A percentile compares a stretch with the other conserved stretches of the same genome.
Evolutionary conservation across 1,140 invertebrate genomes (phyloP).

Genomic region (Parasteatoda tepidariorum): DNA sequence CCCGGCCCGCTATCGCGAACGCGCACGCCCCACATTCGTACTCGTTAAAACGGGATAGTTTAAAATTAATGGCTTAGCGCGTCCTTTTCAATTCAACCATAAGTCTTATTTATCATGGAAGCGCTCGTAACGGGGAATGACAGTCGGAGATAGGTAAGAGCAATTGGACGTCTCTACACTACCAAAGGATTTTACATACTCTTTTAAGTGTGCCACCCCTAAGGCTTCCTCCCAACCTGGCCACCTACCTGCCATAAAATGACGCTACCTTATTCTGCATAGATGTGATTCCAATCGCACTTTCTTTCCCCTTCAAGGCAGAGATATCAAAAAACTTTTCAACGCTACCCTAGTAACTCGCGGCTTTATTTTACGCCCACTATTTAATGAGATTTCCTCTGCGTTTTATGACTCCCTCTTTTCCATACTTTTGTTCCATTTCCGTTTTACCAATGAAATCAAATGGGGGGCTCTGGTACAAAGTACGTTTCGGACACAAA

Average conservation of each 20-base stretch:
- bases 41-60: slow-evolving; percentile 62
- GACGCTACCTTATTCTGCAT: background rate
- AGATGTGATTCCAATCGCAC: background rate
- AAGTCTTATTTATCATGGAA: slow-evolving; percentile 62
- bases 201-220: slow-evolving; percentile 31
- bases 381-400: slow-evolving; percentile 43
- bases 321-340: slow-evolving; percentile 46
- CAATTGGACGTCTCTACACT: slow-evolving; percentile 31
- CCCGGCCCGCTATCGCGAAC: slow-evolving; percentile 19
- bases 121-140: slow-evolving; percentile 46
- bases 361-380: slow-evolving; percentile 48
- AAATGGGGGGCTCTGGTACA: slow-evolving; percentile 13
- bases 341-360: slow-evolving; percentile 31
- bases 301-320: slow-evolving; percentile 12
- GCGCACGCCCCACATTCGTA: slow-evolving; percentile 49
- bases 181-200: slow-evolving; percentile 53
- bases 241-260: slow-evolving; percentile 20
- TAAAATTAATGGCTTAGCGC: slow-evolving; percentile 62
- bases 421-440: slow-evolving; percentile 24
- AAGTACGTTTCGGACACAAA: no score
- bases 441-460: background rate
- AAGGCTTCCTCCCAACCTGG: background rate
- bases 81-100: slow-evolving; percentile 61
- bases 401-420: slow-evolving; percentile 14
- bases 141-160: slow-evolving; percentile 55